Evolutionary conservation across 2,797 vertebrate genomes (phyloP), one percentile per base, ranked within the genome.

Genomic region (Pampus argenteus): DNA sequence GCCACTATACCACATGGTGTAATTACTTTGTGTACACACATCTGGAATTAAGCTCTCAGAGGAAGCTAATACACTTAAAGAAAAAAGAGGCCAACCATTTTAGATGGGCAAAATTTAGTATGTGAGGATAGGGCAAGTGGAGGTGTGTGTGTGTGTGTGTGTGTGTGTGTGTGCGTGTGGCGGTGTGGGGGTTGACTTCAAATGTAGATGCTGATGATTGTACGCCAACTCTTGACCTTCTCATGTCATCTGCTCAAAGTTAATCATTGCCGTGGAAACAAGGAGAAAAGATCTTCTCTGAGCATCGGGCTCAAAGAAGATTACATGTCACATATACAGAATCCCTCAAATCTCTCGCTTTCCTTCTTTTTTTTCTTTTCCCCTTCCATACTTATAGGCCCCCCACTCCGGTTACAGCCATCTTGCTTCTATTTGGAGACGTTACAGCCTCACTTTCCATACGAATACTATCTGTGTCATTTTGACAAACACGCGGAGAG

Each of bases 1-100:
- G 87, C 91, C 89, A 92, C 93, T 94, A 93, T 94, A 85, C 86
- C 84, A 90, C 90, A 90, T 87, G 89, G 80, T 71, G 84, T 92
- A 93, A 95, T 95, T 92, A 92, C 91, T 91, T 87, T 92, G 91
- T 93, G 87, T 92, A 93, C 93, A 92, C 90, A 95, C 95, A 95
- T 95, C 94, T 95, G 94, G 94, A 93, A 86, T 90, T 88, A 74
- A 84, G 85, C 88, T 88, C 85, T 89, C 87, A 88, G 76, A 90
- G 88, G 90, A 91, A 88, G 81, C 73, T 89, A 89, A 91, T 90
- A 89, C 81, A 82, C 85, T 85, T 79, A 54, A 63, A 8, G 23
- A 42, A 83, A 70, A 74, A 71, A 80, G 63, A 80, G 82, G 26
- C 73, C 83, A 57, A 76, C 72, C 61, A 67, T 92, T 86, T 86